Evolutionary conservation across 2,113 vertebrate species (phyloP), one percentile per base, ranked within the genome.

Genomic region (Loxodonta africana): DNA sequence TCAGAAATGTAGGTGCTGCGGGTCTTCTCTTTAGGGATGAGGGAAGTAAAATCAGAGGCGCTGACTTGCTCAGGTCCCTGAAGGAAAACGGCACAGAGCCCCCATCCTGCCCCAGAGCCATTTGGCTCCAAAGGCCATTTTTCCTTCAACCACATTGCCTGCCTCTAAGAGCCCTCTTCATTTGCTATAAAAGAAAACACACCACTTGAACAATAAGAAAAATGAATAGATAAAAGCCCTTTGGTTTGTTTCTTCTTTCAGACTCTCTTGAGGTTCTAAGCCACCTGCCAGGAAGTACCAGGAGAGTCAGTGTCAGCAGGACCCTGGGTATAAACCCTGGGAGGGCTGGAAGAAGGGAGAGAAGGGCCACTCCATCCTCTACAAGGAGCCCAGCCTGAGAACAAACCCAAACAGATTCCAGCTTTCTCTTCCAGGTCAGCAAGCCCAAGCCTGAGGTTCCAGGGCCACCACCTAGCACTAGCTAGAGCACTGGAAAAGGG

Each of bases 151-250:
- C 30, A 28, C 51, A 60, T 48, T 86, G 80, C 83, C 80, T 93
- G 81, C n/a, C 74, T 91, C 69, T 86, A 30, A 93, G 67, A 69
- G 51, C 41, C 41, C 44, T 85, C 88, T 87, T 77, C 57, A 90
- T 71, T 90, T 88, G 23, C 86, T 88, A 37, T 60, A 71, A 96
- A 83, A 95, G 74, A 96, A 92, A 88, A 85, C 63, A 15, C 30
- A 88, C 85, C 78, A 89, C 60, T 78, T 88, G 74, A 83, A 90
- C 91, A 96, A 67, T 90, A 96, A 86, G 74, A 91, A 96, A 96
- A 80, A 87, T 26, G 69, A 81, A 51, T 25, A 67, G 46, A 90
- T 41, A 44, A 44, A 85, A 84, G 25, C 44, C 83, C 67, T 88
- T 71, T 30, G 28, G 37, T 17, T 74, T 78, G 44, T 44, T 94